phyloP scores from a whole-genome alignment of 2,113 vertebrate genomes.

The Willisornis vidua region DNA sequence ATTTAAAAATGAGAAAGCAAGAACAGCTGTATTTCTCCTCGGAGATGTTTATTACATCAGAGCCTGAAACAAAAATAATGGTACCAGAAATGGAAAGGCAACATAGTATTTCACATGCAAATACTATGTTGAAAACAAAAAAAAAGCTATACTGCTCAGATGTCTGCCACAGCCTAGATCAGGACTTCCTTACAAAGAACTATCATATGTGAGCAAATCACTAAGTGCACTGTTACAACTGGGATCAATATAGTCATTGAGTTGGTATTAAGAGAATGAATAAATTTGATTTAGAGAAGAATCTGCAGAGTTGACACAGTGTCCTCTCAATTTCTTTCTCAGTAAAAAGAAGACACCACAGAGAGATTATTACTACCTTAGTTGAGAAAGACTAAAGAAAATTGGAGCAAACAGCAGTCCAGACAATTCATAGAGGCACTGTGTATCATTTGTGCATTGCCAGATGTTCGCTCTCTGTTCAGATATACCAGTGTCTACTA shows the following conservation, averaged over 20 bases:
- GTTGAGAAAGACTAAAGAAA: not conserved
- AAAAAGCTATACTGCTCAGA: not conserved
- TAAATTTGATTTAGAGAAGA: not conserved
- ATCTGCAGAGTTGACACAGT: not conserved
- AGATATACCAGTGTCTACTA: not conserved
- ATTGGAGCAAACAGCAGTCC: not conserved
- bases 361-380: not conserved
- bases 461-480: not conserved
- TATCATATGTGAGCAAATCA: not conserved
- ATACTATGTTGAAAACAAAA: not conserved
- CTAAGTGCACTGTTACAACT: not conserved
- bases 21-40: not conserved
- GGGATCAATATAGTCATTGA: not conserved
- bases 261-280: not conserved
- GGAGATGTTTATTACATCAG: not conserved
- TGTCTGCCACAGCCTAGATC: not conserved
- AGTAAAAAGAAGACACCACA: not conserved
- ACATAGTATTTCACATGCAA: not conserved
- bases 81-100: not conserved
- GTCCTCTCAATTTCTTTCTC: not conserved
- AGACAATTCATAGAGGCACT: not conserved
- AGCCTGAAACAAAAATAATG: not conserved
- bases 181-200: not conserved
- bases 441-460: not conserved
- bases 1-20: not conserved